Base-by-base conservation (phyloP, 2,797 vertebrate genomes). In the Synanceia verrucosa region DNA sequence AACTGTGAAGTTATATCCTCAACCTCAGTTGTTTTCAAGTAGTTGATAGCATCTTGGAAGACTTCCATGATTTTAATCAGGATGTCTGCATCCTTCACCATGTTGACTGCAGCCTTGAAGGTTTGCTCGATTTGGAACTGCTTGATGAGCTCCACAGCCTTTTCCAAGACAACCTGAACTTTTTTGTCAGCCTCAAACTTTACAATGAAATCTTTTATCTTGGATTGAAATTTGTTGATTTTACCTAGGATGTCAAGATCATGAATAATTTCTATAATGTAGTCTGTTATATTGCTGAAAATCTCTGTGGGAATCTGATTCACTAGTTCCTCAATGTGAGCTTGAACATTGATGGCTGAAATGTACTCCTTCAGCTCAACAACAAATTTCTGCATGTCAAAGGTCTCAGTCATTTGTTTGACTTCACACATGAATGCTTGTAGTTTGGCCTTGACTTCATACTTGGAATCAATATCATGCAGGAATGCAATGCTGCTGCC, bases 121-220 rank as follows among this genome's bases (percentile, higher is more conserved):
- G 88, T 95, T 87, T 97, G 91, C 53, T 90, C 91, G 74, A 96
- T 81, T 73, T 89, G 94, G 29, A 94, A 93, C 28, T 93, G 86
- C 48, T 94, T 92, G 66, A 93, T 83, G 24, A 96, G 76, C 29
- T 94, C 86, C 62, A 90, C 28, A 74, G 91, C 81, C 58, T 94
- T 93, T 65, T 95, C 91, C 80, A 96, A 79, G 84, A 96, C 83
- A 66, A 70, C 71, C 79, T 94, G 92, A 26, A 94, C 31, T 66
- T 91, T 92, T 74, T 91, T 92, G 71, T 96, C 93, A 85, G 94
- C 62, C 68, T 96, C 90, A 82, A 94, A 94, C 53, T 89, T 91
- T 26, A 86, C 65, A 85, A 95, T 80, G 52, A 96, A 16, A 26
- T 94, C 90, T 75, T 79, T 89, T 3, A 94, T 4, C 57, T 72